Evolutionary conservation across 2,113 vertebrate genomes (phyloP).

Genomic region (Illadopsis cleaveri): DNA sequence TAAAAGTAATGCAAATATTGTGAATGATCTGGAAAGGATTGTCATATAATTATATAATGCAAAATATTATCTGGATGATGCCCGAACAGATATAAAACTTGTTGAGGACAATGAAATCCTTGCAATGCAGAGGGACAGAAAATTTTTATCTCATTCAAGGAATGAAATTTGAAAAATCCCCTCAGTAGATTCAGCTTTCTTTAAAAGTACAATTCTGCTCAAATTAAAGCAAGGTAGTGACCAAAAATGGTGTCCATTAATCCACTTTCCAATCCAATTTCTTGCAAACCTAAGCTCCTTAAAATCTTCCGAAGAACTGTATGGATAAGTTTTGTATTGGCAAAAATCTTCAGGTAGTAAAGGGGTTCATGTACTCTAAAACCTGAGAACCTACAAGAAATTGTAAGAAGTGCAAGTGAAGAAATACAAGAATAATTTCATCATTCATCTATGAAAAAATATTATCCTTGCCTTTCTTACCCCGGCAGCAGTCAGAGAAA

Average conservation of each 20-base stretch:
- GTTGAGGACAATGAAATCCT: background rate
- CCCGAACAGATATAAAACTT: background rate
- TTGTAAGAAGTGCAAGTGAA: background rate
- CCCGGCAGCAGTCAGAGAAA: background rate
- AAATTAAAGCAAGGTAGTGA: background rate
- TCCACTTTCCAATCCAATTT: background rate
- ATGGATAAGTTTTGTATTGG: background rate
- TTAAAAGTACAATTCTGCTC: background rate
- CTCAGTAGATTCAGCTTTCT: background rate
- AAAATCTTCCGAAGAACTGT: background rate
- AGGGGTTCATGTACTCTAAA: background rate
- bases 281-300: background rate
- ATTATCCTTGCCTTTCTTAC: background rate
- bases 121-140: background rate
- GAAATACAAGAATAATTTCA: background rate
- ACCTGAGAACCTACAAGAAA: background rate
- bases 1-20: background rate
- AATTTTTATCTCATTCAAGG: background rate
- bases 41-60: background rate
- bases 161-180: background rate
- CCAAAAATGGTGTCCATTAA: background rate
- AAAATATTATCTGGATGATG: background rate
- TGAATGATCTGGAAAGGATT: background rate
- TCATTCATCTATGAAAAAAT: background rate
- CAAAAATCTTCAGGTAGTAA: background rate